phyloP scores from a whole-genome alignment of 1,140 invertebrate species.

The Brachionus plicatilis region DNA sequence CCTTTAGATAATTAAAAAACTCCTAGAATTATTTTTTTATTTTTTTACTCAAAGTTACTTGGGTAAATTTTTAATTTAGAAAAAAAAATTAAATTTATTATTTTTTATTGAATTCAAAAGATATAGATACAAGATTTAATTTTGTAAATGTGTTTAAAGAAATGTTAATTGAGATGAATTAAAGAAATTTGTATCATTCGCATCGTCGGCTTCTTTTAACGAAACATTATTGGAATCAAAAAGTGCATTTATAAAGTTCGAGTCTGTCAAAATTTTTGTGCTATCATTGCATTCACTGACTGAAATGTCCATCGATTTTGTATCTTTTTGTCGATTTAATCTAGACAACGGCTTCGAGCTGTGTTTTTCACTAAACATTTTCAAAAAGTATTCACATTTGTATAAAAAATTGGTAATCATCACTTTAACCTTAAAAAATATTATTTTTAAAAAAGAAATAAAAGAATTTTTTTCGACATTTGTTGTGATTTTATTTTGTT shows the following conservation, averaged over 20 bases:
- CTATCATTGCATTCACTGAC: neutral
- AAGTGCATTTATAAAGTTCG: neutral
- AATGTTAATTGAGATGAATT: constrained; percentile 10
- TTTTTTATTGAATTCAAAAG: neutral
- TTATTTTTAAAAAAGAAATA: neutral
- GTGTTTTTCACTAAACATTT: neutral
- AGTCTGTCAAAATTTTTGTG: neutral
- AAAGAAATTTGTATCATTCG: neutral
- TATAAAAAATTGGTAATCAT: constrained; percentile 29
- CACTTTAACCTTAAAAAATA: neutral
- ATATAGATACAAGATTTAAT: neutral
- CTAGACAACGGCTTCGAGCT: neutral
- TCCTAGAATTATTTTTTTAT: neutral
- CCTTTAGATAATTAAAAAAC: neutral
- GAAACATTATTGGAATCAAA: neutral
- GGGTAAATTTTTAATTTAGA: neutral
- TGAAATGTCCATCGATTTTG: neutral
- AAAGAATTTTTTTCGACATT: too few relatives aligned
- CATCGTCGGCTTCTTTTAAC: neutral
- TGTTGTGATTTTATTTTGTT: too few relatives aligned
- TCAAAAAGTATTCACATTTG: constrained; percentile 32
- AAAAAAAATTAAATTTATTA: neutral
- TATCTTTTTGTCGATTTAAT: neutral
- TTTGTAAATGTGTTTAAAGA: neutral
- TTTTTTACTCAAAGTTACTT: neutral